phyloP scores from a whole-genome alignment of 2,888 invertebrate species.

The Poecilus cupreus region DNA sequence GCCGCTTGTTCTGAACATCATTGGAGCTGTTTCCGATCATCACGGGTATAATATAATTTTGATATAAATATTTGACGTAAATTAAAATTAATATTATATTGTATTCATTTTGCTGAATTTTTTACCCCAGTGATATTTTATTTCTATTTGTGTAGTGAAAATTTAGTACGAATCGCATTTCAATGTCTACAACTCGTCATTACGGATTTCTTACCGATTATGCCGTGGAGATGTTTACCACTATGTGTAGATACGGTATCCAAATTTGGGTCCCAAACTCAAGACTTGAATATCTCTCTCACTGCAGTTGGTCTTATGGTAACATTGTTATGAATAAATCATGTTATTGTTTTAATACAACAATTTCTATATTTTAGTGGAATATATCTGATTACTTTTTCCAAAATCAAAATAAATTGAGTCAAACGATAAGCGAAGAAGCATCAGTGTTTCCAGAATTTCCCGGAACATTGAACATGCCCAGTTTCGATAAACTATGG shows the following conservation, averaged over 20 bases:
- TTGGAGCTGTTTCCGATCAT: slow-evolving; percentile 95
- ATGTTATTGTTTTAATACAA: slow-evolving; percentile 28
- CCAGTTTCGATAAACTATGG: slow-evolving; percentile 95
- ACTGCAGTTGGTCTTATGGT: slow-evolving; percentile 98
- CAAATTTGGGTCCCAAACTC: slow-evolving; percentile 96
- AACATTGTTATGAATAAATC: slow-evolving; percentile 63
- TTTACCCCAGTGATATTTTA: slow-evolving; percentile 19
- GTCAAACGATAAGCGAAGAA: slow-evolving; percentile 83
- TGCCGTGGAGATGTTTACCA: slow-evolving; percentile 94
- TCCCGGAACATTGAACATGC: slow-evolving; percentile 88
- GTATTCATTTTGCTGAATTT: neutral
- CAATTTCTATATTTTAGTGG: slow-evolving; percentile 82
- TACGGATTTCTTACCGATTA: slow-evolving; percentile 93
- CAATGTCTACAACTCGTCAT: slow-evolving; percentile 96
- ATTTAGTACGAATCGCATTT: slow-evolving; percentile 93
- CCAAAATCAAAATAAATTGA: slow-evolving; percentile 92
- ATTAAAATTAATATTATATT: no score
- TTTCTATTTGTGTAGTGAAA: slow-evolving; percentile 79
- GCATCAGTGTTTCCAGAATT: slow-evolving; percentile 87
- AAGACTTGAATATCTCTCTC: slow-evolving; percentile 96
- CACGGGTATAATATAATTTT: slow-evolving; percentile 93
- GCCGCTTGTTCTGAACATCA: slow-evolving; percentile 95
- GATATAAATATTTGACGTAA: no score
- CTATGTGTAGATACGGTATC: slow-evolving; percentile 94
- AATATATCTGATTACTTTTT: slow-evolving; percentile 98